These are phyloP conservation scores for Brienomyrus brachyistius DNA, from an alignment of 2,113 vertebrate species.

Conservation along the genomic window DNA sequence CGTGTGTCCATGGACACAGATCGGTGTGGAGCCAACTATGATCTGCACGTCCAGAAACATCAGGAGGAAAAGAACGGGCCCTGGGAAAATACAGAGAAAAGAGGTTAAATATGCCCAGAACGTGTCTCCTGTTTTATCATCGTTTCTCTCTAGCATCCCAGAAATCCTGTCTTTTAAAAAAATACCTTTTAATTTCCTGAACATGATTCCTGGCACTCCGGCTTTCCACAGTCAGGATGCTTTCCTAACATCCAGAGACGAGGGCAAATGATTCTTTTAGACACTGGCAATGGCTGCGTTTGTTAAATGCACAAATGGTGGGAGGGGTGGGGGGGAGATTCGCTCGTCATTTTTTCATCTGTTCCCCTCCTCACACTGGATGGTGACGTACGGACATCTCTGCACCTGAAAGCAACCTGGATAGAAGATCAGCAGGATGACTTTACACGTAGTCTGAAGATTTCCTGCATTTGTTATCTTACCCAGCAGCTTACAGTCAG, in stretches of 20 bases:
- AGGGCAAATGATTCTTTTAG: slow-evolving; percentile 2
- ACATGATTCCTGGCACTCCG: background rate
- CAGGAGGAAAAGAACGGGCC: slow-evolving; percentile 26
- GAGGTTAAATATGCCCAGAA: background rate
- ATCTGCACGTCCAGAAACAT: slow-evolving; percentile 30
- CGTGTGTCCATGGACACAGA: slow-evolving; percentile 29
- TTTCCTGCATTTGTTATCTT: background rate
- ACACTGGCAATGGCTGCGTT: background rate
- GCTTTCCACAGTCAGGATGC: background rate
- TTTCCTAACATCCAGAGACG: background rate
- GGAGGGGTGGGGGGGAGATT: background rate
- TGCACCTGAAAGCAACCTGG: slow-evolving; percentile 2
- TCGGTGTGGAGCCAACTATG: slow-evolving; percentile 12
- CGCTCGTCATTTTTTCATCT: slow-evolving; percentile 15
- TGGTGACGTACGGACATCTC: background rate
- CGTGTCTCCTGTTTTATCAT: background rate
- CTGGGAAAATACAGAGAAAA: slow-evolving; percentile 24
- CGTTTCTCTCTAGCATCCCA: background rate
- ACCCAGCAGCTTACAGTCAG: background rate
- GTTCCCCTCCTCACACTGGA: background rate
- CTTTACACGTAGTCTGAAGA: background rate
- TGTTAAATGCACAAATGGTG: slow-evolving; percentile 7
- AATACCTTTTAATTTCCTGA: slow-evolving; percentile 13
- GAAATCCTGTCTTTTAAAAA: background rate
- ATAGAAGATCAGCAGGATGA: slow-evolving; percentile 13